A percentile compares a stretch with the other conserved stretches of the same genome.
Evolutionary conservation across 1,140 invertebrate genomes (phyloP).

Genomic region (Drosophila auraria): DNA sequence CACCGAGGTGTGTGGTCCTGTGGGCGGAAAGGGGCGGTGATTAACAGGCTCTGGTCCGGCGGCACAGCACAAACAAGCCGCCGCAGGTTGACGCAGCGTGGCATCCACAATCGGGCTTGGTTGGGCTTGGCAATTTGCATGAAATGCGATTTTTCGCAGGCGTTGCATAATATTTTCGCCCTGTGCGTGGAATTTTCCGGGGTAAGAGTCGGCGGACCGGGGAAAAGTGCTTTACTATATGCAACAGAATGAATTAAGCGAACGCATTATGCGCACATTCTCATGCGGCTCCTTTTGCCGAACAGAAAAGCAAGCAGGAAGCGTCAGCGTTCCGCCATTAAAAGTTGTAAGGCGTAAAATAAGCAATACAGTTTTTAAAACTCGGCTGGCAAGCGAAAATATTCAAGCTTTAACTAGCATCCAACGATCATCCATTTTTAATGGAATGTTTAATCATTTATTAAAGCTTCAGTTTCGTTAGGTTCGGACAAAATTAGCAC

Average conservation of each 20-base stretch:
- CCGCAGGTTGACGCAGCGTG: conserved; percentile 15
- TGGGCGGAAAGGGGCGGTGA: neutral
- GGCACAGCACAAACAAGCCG: conserved; percentile 3
- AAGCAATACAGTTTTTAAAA: conserved; percentile 7
- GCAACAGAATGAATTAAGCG: conserved; percentile 17
- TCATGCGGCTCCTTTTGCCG: neutral
- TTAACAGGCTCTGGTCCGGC: neutral
- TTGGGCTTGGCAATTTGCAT: conserved; percentile 8
- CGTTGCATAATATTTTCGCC: conserved; percentile 12
- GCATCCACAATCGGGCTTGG: conserved; percentile 6
- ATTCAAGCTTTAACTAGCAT: conserved; percentile 1
- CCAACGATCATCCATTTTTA: neutral
- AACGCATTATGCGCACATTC: conserved; percentile 19
- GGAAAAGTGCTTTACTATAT: neutral
- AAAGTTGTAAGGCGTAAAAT: conserved; percentile 19
- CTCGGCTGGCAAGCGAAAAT: neutral
- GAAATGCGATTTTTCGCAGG: conserved; percentile 21
- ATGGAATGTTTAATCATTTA: neutral
- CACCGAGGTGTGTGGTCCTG: neutral
- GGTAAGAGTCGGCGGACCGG: neutral
- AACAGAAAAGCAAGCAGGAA: neutral
- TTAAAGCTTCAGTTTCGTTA: neutral
- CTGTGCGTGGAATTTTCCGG: conserved; percentile 3
- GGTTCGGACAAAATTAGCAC: neutral
- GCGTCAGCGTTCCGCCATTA: conserved; percentile 5